Percentiles rank a stretch among this genome's conserved stretches.
Evolutionary conservation across 2,888 invertebrate genomes (phyloP).

Genomic region (Harpagoxenus sublaevis): DNA sequence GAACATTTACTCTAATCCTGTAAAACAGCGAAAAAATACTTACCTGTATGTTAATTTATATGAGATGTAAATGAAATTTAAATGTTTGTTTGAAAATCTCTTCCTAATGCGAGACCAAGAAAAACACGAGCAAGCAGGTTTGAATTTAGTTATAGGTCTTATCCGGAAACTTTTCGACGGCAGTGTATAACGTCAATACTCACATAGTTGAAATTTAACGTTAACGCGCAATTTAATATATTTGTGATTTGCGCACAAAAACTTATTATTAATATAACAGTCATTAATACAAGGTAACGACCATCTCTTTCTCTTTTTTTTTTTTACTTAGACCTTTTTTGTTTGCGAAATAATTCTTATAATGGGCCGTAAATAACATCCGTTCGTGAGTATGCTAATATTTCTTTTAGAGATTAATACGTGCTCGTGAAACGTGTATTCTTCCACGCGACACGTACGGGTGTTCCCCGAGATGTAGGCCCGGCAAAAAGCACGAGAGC

Average conservation of each 20-base stretch:
- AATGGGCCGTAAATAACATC: constrained; percentile 9
- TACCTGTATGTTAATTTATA: no score
- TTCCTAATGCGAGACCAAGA: no score
- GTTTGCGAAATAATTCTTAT: constrained; percentile 21
- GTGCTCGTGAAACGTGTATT: constrained; percentile 11
- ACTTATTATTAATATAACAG: not conserved
- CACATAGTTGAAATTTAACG: not conserved
- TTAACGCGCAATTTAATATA: not conserved
- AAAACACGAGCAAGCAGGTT: no score
- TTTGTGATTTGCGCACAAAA: not conserved
- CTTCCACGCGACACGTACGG: constrained; percentile 10
- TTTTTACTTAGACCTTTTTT: not conserved
- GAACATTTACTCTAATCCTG: no score
- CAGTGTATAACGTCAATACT: not conserved
- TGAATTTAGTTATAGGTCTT: no score
- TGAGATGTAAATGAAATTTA: no score
- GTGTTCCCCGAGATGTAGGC: constrained; percentile 24
- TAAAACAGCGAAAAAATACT: no score
- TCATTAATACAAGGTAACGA: constrained; percentile 4
- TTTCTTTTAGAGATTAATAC: constrained; percentile 31
- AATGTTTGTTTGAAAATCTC: no score
- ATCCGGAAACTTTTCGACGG: no score
- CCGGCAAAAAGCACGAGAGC: constrained; percentile 61
- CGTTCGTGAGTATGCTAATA: constrained; percentile 16
- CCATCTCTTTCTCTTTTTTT: not conserved